These are phyloP conservation scores for Leptopilina clavipes DNA, from an alignment of 1,140 invertebrate genomes.

Conservation along the genomic window DNA sequence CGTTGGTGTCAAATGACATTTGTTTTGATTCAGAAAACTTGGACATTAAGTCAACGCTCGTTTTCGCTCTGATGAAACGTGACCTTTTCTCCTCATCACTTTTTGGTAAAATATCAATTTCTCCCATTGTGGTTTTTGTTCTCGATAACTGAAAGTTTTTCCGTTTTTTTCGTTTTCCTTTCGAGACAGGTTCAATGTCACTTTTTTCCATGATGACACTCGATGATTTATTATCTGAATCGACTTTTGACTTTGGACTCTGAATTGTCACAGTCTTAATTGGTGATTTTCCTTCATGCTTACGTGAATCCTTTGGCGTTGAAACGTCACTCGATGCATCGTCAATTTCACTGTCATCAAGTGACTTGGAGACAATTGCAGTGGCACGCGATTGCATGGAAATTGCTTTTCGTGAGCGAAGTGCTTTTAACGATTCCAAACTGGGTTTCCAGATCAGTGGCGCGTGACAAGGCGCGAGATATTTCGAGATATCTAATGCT, in stretches of 20 bases:
- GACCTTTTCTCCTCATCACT: neutral
- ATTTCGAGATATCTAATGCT: conserved; percentile 53
- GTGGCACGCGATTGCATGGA: conserved; percentile 59
- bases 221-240: no score
- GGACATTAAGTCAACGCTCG: conserved; percentile 22
- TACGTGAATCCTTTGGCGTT: conserved; percentile 24
- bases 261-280: conserved; percentile 4
- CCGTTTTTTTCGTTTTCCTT: conserved; percentile 32
- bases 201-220: no score
- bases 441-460: conserved; percentile 62
- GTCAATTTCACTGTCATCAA: conserved; percentile 55
- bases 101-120: conserved; percentile 7
- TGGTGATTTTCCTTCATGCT: conserved; percentile 1
- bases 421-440: conserved; percentile 65
- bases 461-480: conserved; percentile 64
- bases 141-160: no score
- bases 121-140: conserved; percentile 47
- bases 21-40: neutral
- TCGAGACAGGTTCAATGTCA: neutral
- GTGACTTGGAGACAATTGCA: conserved; percentile 46
- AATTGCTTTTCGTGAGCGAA: conserved; percentile 61
- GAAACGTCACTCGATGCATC: conserved; percentile 34
- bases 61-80: conserved; percentile 39
- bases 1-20: neutral
- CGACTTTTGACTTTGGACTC: conserved; percentile 34